phyloP scores from a whole-genome alignment of 2,888 invertebrate species.

The Eupithecia dodoneata region DNA sequence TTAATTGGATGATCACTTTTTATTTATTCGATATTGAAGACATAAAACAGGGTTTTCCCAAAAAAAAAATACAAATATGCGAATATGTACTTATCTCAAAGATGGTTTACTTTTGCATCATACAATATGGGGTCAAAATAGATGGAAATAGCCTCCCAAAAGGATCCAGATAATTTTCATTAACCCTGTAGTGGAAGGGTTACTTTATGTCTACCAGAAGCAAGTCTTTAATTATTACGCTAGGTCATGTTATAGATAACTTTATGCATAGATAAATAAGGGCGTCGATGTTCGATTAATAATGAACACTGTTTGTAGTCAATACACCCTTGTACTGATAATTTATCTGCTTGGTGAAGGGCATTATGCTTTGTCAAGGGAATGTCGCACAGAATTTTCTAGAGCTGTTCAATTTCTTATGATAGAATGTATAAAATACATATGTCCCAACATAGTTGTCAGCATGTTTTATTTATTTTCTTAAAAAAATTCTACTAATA shows the following conservation, averaged over 20 bases:
- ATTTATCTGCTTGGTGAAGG: slow-evolving; percentile 6
- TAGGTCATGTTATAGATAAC: slow-evolving; percentile 1
- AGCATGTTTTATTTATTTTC: background rate
- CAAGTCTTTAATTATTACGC: background rate
- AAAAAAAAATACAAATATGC: too few relatives aligned
- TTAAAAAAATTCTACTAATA: background rate
- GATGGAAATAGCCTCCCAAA: too few relatives aligned
- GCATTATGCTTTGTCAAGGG: slow-evolving; percentile 1
- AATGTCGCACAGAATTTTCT: background rate
- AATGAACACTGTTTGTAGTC: slow-evolving; percentile 8
- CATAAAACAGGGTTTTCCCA: too few relatives aligned
- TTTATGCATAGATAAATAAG: background rate
- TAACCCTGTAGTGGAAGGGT: background rate
- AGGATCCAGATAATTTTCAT: too few relatives aligned
- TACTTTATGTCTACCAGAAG: background rate
- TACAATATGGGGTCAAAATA: too few relatives aligned
- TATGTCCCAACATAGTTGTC: background rate
- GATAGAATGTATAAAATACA: background rate
- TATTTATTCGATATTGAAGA: too few relatives aligned
- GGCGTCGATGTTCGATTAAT: background rate
- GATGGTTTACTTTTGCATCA: too few relatives aligned
- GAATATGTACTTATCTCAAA: too few relatives aligned
- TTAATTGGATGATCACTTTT: too few relatives aligned
- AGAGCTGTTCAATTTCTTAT: background rate
- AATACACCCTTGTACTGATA: slow-evolving; percentile 5